Base-by-base conservation (phyloP, 2,113 vertebrate species). In the Mugil cephalus region DNA sequence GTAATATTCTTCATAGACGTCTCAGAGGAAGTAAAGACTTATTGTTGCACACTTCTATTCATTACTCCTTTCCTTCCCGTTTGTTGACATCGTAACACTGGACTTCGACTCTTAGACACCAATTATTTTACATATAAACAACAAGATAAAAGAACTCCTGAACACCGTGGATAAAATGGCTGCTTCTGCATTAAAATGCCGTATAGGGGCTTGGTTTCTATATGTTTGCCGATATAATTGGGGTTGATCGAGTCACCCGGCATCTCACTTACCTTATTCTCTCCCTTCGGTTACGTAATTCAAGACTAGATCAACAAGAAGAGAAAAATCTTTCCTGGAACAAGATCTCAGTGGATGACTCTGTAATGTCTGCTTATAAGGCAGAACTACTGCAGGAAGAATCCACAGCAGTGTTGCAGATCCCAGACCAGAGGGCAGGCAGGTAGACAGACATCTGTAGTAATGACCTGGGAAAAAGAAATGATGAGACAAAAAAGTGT, bases 401-500 rank as follows among this genome's bases (percentile, higher is more conserved):
- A 13, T 7, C 21, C 9, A 18, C 19, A 58, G 39, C 36, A 58
- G 38, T 46, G 54, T 13, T 51, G 38, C 46, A 43, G 58, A 55
- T 43, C 40, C 11, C 65, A 14, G 34, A 65, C 12, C 35, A 74
- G 72, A 58, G 53, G 36, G n/a, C 53, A 36, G 39, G 39, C 13
- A 2, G 39, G 39, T 10, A 2, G 43, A n/a, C 35, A 12, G 58
- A 64, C 17, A 17, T 8, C 7, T 48, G 45, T 52, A 8, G 58
- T 46, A 19, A 59, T 52, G 60, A 45, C 52, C 74, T 36, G 52
- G 43, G 51, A 17, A 38, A 53, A 34, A 15, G 19, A 69, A 55
- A 35, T 10, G 14, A 21, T 40, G 45, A 43, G 40, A 67, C 53
- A 5, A 34, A 13, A 7, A n/a, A 12, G 43, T 5, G 7, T 35